Evolutionary conservation across 2,888 invertebrate genomes (phyloP).

Genomic region (Acronicta leporina): DNA sequence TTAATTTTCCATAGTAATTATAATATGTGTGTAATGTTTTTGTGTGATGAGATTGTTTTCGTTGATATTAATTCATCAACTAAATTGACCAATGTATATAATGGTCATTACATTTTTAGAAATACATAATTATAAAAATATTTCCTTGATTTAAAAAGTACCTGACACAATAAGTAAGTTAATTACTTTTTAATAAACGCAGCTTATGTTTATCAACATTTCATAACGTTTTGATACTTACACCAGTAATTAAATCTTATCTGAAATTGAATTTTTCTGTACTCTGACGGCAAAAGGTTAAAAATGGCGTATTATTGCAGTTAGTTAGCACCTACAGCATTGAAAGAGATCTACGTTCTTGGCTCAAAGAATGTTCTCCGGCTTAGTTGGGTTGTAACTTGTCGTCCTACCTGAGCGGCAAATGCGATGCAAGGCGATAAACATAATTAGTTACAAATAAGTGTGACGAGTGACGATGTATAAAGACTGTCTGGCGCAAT

Average conservation of each 20-base stretch:
- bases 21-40: constrained; percentile 28
- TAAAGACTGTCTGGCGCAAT: too few relatives aligned
- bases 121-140: neutral
- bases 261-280: neutral
- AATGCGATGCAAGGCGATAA: neutral
- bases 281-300: neutral
- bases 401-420: neutral
- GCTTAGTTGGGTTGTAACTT: constrained; percentile 8
- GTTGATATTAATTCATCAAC: constrained; percentile 1
- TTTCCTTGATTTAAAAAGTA: neutral
- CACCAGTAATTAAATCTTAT: constrained; percentile 12
- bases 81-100: constrained; percentile 1
- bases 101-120: neutral
- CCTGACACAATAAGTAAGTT: neutral
- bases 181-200: neutral
- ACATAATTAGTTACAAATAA: too few relatives aligned
- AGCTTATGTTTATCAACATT: neutral
- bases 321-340: constrained; percentile 7
- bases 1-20: constrained; percentile 33
- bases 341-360: constrained; percentile 29
- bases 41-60: constrained; percentile 19
- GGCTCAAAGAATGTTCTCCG: constrained; percentile 24
- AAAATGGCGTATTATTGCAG: constrained; percentile 23
- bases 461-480: too few relatives aligned
- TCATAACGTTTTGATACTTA: neutral